Evolutionary conservation across 2,113 vertebrate species (phyloP).

Genomic region (Tauraco erythrolophus): DNA sequence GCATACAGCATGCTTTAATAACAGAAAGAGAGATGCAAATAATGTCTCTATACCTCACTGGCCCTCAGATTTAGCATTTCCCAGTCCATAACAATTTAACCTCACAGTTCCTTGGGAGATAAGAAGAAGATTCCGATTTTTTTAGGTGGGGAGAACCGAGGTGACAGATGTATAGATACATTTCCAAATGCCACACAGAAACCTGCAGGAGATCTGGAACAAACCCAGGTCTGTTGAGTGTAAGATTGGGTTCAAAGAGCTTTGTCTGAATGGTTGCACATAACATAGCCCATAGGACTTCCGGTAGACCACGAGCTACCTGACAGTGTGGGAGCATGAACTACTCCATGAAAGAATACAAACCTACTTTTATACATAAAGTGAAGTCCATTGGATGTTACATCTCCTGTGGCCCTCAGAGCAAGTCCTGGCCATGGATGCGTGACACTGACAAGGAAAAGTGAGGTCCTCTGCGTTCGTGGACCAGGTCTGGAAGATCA

Average conservation of each 20-base stretch:
- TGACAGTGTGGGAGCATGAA: neutral
- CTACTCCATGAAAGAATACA: neutral
- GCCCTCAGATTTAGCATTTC: neutral
- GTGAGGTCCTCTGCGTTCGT: neutral
- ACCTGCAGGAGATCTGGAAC: neutral
- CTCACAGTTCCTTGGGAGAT: neutral
- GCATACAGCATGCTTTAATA: neutral
- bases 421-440: neutral
- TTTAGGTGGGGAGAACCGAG: rapidly evolving
- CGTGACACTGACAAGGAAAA: neutral
- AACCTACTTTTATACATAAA: neutral
- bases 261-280: rapidly evolving
- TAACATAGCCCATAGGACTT: neutral
- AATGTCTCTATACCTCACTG: neutral
- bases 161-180: neutral
- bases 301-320: neutral
- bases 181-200: neutral
- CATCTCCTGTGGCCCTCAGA: neutral
- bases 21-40: neutral
- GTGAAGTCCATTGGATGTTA: neutral
- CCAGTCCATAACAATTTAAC: neutral
- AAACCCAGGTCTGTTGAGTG: neutral
- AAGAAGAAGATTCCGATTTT: neutral
- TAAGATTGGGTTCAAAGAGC: neutral
- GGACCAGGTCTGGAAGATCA: neutral